phyloP scores from a whole-genome alignment of 2,888 invertebrate genomes.

The Stenodema calcarata region DNA sequence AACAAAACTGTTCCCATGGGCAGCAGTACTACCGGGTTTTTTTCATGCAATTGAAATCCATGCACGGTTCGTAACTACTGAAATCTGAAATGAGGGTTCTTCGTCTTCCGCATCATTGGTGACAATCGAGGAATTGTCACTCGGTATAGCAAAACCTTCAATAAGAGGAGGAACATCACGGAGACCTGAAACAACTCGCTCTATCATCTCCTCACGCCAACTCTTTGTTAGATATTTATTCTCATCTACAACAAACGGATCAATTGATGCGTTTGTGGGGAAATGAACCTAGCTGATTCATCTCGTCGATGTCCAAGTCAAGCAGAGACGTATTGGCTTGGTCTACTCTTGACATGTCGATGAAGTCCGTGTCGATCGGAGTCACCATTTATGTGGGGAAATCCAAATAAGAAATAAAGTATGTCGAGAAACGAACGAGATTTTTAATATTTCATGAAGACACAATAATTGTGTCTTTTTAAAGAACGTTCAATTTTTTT shows the following conservation, averaged over 20 bases:
- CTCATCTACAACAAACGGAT: background rate
- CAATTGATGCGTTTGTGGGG: background rate
- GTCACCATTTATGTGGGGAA: no score
- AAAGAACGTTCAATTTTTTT: no score
- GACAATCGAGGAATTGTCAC: background rate
- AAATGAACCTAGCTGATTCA: no score
- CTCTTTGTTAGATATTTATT: no score
- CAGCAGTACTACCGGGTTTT: background rate
- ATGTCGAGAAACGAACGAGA: no score
- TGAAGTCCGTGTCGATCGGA: no score
- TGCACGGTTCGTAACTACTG: background rate
- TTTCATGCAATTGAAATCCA: background rate
- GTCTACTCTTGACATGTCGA: no score
- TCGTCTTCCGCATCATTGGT: background rate
- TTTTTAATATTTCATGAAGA: no score
- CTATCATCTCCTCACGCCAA: background rate
- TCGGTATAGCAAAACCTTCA: background rate
- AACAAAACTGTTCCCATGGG: background rate
- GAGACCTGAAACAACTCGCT: background rate
- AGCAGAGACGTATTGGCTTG: no score
- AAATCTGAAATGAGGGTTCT: background rate
- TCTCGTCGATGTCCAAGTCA: no score
- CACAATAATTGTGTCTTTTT: no score
- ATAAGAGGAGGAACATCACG: background rate
- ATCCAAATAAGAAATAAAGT: no score